These are phyloP conservation scores for Sarcophaga subvicina DNA, from an alignment of 2,888 invertebrate species.

Conservation along the genomic window DNA sequence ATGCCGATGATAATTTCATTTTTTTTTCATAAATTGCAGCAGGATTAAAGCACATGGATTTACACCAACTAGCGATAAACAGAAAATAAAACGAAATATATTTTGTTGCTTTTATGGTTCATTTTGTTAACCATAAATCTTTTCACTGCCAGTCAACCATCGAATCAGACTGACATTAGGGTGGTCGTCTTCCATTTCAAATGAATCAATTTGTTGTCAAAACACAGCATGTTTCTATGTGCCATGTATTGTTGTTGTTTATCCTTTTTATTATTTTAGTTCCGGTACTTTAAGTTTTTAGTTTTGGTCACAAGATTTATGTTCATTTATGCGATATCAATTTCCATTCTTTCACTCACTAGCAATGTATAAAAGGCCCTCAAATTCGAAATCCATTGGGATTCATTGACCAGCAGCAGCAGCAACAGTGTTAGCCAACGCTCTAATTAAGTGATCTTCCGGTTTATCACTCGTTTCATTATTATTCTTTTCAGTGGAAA, in stretches of 20 bases:
- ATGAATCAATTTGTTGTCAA: constrained; percentile 27
- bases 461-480: constrained; percentile 74
- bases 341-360: constrained; percentile 42
- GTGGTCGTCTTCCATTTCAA: constrained; percentile 43
- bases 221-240: constrained; percentile 58
- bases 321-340: constrained; percentile 66
- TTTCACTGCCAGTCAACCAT: constrained; percentile 25
- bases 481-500: constrained; percentile 53
- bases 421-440: constrained; percentile 48
- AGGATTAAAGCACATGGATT: constrained; percentile 36
- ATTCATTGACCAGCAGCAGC: constrained; percentile 63
- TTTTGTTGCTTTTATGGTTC: constrained; percentile 37
- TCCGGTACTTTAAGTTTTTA: constrained; percentile 74
- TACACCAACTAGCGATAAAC: background rate
- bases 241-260: constrained; percentile 33
- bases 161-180: constrained; percentile 44
- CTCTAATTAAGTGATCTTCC: constrained; percentile 80
- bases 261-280: constrained; percentile 74
- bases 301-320: constrained; percentile 76
- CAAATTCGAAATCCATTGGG: constrained; percentile 50
- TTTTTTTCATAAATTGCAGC: constrained; percentile 2
- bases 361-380: constrained; percentile 40
- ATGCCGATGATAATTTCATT: constrained; percentile 38
- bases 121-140: constrained; percentile 67
- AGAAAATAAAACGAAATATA: constrained; percentile 41